phyloP scores from a whole-genome alignment of 1,140 invertebrate species.

The Anthonomus grandis region DNA sequence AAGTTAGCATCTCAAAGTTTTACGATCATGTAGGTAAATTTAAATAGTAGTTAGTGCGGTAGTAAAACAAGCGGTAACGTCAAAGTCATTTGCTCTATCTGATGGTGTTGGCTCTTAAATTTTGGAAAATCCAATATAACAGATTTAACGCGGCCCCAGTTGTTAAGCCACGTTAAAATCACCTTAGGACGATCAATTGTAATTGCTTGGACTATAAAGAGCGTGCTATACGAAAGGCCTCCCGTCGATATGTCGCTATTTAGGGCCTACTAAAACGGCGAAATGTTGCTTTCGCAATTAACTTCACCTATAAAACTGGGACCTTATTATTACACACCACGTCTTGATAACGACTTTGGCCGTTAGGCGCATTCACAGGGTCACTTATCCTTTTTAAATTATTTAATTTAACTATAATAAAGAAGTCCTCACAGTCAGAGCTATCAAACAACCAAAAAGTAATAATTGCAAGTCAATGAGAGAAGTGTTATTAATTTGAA shows the following conservation, averaged over 20 bases:
- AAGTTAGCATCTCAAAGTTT: constrained; percentile 15
- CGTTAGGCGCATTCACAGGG: too few relatives aligned
- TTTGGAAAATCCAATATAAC: constrained; percentile 41
- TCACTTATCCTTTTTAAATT: too few relatives aligned
- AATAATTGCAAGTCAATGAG: too few relatives aligned
- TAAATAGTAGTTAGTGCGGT: constrained; percentile 14
- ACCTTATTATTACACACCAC: constrained; percentile 37
- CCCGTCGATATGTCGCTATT: constrained; percentile 42
- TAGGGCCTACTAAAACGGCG: constrained; percentile 42
- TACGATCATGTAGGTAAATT: constrained; percentile 20
- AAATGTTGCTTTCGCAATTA: constrained; percentile 40
- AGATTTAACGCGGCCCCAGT: constrained; percentile 40
- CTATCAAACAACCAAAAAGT: too few relatives aligned
- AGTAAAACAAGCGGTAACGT: constrained; percentile 22
- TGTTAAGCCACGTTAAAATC: constrained; percentile 44
- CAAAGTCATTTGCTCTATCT: constrained; percentile 20
- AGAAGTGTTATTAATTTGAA: too few relatives aligned
- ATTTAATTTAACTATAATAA: too few relatives aligned
- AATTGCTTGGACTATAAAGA: constrained; percentile 48
- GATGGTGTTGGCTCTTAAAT: constrained; percentile 37
- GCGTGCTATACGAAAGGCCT: constrained; percentile 40
- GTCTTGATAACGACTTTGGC: constrained; percentile 38
- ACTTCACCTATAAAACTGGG: constrained; percentile 39
- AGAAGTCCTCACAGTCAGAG: too few relatives aligned
- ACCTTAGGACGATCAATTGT: constrained; percentile 48